Base-by-base conservation (phyloP, 2,113 vertebrate genomes). In the Donacobius atricapilla region DNA sequence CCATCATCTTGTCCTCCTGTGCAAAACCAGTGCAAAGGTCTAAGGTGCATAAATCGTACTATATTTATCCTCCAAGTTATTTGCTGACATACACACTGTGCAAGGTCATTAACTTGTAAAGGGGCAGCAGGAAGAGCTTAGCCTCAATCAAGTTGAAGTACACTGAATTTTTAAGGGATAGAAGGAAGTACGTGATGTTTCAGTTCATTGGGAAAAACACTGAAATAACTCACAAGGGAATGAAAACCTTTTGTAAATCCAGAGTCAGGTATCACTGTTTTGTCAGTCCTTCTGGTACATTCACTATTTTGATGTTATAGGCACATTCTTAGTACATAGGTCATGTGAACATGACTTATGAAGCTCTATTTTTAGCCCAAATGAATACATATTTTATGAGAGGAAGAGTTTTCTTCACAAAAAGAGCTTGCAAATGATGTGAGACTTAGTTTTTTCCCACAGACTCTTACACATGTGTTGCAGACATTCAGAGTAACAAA, bases 321-420 rank as follows among this genome's bases (percentile, higher is more conserved):
- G 68, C 80, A 76, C 93, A 84, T 95, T 96, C 87, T 87, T n/a
- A 64, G 96, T 90, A 89, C 96, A 96, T 18, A 94, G 96, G 96
- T 96, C 96, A 92, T 97, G 96, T 90, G 96, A 97, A 97, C 53
- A 31, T 96, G 96, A 94, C 94, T 97, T 97, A 79, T 5, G 13
- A 93, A 89, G 83, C 51, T 65, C 57, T 97, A 97, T 97, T 96
- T 97, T 96, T 96, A 96, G 86, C 72, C 25, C 90, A 61, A 96
- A 87, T 94, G 92, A 96, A 97, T 93, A 87, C 72, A 81, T 89
- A 89, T 83, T 95, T 97, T 87, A 86, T 82, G 83, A 94, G 83
- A 92, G 77, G 65, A 95, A 92, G 94, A 94, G 80, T 78, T 95
- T 94, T 85, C 83, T 93, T 94, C 91, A 92, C 68, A 88, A 76